phyloP scores from a whole-genome alignment of 2,888 invertebrate genomes.

The Gasteruption jaculator region DNA sequence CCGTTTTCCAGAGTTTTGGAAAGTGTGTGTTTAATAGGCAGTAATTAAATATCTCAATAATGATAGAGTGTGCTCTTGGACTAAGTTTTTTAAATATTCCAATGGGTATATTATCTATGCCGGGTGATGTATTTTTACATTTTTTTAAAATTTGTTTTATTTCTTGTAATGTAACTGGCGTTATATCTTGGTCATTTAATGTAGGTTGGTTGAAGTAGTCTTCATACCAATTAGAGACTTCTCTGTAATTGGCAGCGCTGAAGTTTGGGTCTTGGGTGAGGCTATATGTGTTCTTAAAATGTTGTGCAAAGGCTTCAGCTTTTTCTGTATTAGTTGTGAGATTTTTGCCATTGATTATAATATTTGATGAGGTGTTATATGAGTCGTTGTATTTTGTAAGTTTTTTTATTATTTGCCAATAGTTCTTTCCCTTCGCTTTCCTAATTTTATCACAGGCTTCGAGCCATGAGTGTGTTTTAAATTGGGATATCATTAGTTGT shows the following conservation, averaged over 20 bases:
- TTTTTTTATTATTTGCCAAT: constrained; percentile 15
- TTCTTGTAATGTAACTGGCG: background rate
- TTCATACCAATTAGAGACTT: constrained; percentile 3
- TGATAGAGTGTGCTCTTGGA: background rate
- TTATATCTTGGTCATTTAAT: background rate
- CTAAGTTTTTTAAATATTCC: constrained; percentile 6
- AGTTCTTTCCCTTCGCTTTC: constrained; percentile 7
- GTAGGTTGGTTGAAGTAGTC: background rate
- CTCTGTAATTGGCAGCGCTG: background rate
- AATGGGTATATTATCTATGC: constrained; percentile 6
- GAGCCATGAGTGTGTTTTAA: constrained; percentile 9
- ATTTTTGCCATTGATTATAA: background rate
- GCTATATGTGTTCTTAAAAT: background rate
- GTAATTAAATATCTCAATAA: background rate
- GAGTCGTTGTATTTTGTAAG: constrained; percentile 5
- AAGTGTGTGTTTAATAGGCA: too few species aligned
- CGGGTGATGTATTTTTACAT: constrained; percentile 4
- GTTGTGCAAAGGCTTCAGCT: constrained; percentile 5
- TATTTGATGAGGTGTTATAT: background rate
- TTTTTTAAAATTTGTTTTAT: background rate
- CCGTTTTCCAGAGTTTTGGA: background rate
- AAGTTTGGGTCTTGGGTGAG: constrained; percentile 2
- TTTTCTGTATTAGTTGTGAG: constrained; percentile 1
- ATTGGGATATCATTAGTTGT: constrained; percentile 9
- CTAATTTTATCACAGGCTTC: constrained; percentile 8